phyloP scores from a whole-genome alignment of 2,113 vertebrate genomes.

The Corynorhinus townsendii region DNA sequence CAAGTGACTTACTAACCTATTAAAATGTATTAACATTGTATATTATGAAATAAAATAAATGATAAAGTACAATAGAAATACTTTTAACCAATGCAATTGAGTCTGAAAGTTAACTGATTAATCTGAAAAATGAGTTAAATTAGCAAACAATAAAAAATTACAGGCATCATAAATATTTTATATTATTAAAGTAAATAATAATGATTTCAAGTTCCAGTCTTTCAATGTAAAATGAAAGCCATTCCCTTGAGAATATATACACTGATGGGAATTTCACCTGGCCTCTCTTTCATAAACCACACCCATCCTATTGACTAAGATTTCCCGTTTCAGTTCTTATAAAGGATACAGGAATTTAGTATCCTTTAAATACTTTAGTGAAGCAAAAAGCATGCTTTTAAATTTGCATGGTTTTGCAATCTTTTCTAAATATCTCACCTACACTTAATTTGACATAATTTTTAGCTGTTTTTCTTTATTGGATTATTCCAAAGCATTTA shows the following conservation, averaged over 20 bases:
- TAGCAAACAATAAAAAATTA: not conserved
- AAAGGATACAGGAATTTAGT: not conserved
- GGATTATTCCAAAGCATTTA: not conserved
- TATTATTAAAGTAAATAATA: not conserved
- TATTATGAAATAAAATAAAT: constrained; percentile 8
- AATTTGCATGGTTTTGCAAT: not conserved
- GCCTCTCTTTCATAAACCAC: not conserved
- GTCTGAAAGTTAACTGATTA: not conserved
- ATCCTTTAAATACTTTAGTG: not conserved
- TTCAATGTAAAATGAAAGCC: not conserved
- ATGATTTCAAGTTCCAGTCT: not conserved
- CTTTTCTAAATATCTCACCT: not conserved
- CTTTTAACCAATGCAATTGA: not conserved
- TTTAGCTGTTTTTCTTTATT: not conserved
- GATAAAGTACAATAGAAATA: not conserved
- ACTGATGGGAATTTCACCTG: not conserved
- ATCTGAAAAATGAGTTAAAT: not conserved
- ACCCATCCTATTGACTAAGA: not conserved
- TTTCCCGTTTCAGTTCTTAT: not conserved
- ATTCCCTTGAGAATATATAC: not conserved
- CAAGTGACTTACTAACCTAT: not conserved
- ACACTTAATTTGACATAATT: not conserved
- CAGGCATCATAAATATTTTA: not conserved
- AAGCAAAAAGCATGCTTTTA: not conserved
- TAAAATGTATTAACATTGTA: not conserved